Conservation (phyloP, 2,113 vertebrate genomes). For the Callithrix jacchus region DNA sequence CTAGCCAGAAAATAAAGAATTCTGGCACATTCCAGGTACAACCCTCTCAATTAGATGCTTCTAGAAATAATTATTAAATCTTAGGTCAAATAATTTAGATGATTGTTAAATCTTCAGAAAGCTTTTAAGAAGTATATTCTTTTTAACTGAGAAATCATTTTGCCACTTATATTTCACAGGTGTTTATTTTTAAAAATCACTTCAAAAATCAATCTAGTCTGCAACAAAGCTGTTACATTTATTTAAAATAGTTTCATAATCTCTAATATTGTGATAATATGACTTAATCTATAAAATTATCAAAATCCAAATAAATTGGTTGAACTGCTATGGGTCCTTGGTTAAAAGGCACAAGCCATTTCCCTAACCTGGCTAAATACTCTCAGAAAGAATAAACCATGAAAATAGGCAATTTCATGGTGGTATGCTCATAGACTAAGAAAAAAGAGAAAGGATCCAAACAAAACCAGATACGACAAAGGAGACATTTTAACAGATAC, state of each 20-base stretch:
- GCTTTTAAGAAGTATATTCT: not conserved
- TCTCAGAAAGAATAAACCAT: not conserved
- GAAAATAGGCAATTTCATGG: not conserved
- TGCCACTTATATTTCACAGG: not conserved
- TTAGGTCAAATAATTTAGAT: not conserved
- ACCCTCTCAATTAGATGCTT: not conserved
- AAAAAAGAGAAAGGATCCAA: not conserved
- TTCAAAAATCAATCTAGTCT: not conserved
- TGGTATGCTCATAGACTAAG: not conserved
- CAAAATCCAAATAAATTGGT: not conserved
- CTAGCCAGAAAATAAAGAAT: not conserved
- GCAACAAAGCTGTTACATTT: not conserved
- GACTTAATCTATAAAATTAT: not conserved
- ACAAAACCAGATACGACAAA: not conserved
- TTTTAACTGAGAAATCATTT: not conserved
- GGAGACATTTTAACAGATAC: not conserved
- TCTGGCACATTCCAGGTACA: not conserved
- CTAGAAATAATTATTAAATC: not conserved
- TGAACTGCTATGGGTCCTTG: not conserved
- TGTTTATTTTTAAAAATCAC: not conserved
- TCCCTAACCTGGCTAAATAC: not conserved
- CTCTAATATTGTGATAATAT: not conserved
- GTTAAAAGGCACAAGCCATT: not conserved
- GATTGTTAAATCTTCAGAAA: not conserved
- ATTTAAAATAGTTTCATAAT: not conserved